These are phyloP conservation scores for Liolophura sinensis DNA, from an alignment of 1,140 invertebrate species.

Conservation along the genomic window DNA sequence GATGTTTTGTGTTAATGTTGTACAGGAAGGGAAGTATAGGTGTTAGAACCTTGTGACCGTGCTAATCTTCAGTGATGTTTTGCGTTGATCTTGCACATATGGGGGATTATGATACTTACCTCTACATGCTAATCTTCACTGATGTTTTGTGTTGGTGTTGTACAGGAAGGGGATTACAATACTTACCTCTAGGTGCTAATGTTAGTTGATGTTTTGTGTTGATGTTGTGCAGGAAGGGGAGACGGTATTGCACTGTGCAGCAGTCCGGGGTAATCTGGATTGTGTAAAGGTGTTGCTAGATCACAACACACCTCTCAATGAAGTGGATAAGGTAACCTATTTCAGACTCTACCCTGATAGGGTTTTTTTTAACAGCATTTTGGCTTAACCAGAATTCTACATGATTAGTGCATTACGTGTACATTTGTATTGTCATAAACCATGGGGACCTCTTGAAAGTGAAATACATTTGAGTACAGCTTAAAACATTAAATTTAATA, in stretches of 20 bases:
- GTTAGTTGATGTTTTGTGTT: slow-evolving; percentile 8
- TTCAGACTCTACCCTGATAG: not conserved
- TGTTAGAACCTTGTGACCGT: too few relatives aligned
- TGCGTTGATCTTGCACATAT: too few relatives aligned
- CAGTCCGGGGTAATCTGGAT: slow-evolving; percentile 64
- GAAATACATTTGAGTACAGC: too few relatives aligned
- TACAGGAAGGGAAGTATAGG: too few relatives aligned
- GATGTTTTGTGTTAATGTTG: too few relatives aligned
- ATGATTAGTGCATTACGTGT: too few relatives aligned
- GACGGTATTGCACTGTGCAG: slow-evolving; percentile 65
- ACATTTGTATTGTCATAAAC: too few relatives aligned
- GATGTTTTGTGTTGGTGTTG: not conserved
- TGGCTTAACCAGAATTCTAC: not conserved
- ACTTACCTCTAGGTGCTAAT: not conserved
- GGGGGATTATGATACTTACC: too few relatives aligned
- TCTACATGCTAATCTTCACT: too few relatives aligned
- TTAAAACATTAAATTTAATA: too few relatives aligned
- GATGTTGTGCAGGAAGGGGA: slow-evolving; percentile 63
- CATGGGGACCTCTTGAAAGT: too few relatives aligned
- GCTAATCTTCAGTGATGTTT: too few relatives aligned
- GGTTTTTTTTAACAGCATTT: not conserved
- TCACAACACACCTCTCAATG: slow-evolving; percentile 90
- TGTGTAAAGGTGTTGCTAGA: slow-evolving; percentile 87
- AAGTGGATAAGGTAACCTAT: slow-evolving; percentile 59
- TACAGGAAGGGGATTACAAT: not conserved